Conservation (phyloP, 2,113 vertebrate genomes). For the Peucedramus taeniatus region DNA sequence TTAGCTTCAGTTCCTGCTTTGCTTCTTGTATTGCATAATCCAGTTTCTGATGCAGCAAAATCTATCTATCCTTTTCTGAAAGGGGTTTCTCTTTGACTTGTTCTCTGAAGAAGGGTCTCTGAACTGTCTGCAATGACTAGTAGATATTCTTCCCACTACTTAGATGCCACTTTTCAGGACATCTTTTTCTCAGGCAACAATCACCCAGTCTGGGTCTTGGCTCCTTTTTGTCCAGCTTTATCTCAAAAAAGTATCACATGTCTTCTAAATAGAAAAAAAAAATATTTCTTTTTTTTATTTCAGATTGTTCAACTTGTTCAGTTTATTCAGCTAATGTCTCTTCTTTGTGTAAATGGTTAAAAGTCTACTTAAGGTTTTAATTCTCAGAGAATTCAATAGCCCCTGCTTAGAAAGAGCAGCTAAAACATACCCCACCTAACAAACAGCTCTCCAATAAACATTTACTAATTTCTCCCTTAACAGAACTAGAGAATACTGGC, state of each 20-base stretch:
- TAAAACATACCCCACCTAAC: background rate
- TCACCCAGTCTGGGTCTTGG: background rate
- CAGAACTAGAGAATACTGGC: background rate
- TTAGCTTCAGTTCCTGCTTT: background rate
- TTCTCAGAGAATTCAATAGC: background rate
- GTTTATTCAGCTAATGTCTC: background rate
- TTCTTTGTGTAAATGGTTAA: background rate
- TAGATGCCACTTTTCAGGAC: background rate
- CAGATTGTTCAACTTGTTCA: background rate
- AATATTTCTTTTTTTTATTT: background rate
- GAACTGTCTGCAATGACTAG: background rate
- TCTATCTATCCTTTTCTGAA: background rate
- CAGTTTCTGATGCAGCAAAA: background rate
- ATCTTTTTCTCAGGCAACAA: background rate
- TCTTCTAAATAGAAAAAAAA: background rate
- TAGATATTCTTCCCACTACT: background rate
- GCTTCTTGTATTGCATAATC: background rate
- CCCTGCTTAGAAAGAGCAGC: background rate
- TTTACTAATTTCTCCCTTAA: background rate
- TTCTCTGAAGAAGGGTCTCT: background rate
- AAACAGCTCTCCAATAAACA: background rate
- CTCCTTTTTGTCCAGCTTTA: slow-evolving; percentile 6
- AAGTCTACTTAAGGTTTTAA: background rate
- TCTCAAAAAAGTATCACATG: background rate
- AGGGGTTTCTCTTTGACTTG: slow-evolving; percentile 20